Conservation (phyloP, 1,140 invertebrate species). For the Hydropsyche tenuis region DNA sequence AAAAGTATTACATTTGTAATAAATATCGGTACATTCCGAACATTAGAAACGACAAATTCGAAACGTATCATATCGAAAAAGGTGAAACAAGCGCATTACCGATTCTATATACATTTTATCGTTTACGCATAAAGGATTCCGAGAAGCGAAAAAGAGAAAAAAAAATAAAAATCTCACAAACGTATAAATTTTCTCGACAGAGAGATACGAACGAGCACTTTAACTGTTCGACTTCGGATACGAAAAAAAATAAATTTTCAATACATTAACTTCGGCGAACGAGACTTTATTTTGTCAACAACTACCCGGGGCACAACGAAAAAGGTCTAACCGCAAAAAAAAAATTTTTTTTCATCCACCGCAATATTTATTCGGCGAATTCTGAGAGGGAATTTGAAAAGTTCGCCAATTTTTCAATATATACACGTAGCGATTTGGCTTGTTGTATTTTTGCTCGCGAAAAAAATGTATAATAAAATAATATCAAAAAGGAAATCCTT, state of each 20-base stretch:
- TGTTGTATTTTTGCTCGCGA: no score
- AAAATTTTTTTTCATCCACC: neutral
- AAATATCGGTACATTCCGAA: no score
- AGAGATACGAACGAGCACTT: slow-evolving; percentile 31
- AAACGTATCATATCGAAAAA: no score
- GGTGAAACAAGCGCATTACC: no score
- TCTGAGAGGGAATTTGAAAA: slow-evolving; percentile 19
- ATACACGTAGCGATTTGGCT: no score
- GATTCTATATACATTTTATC: no score
- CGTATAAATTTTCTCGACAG: slow-evolving; percentile 5
- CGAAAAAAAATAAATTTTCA: slow-evolving; percentile 40
- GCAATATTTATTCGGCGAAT: slow-evolving; percentile 9
- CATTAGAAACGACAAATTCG: no score
- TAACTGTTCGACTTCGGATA: slow-evolving; percentile 42
- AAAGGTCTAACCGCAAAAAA: neutral
- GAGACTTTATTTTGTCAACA: slow-evolving; percentile 49
- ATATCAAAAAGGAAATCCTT: no score
- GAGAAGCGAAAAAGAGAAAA: no score
- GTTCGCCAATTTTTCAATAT: slow-evolving; percentile 34
- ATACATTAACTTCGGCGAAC: slow-evolving; percentile 46
- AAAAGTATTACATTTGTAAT: no score
- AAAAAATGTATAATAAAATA: no score
- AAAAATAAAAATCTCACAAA: neutral
- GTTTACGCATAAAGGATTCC: no score
- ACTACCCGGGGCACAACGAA: neutral